phyloP scores from a whole-genome alignment of 2,113 vertebrate species.

The Gadus macrocephalus region DNA sequence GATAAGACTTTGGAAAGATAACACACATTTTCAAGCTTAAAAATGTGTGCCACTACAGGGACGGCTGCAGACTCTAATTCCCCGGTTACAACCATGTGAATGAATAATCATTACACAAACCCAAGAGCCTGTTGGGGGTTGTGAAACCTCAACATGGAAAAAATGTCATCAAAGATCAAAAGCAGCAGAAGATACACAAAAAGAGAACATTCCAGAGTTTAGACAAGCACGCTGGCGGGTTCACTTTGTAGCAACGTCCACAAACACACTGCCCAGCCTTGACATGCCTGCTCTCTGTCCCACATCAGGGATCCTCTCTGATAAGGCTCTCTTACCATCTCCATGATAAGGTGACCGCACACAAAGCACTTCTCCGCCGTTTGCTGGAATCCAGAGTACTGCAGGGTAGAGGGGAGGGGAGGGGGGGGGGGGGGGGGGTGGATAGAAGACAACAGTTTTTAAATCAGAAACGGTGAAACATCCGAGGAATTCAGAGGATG shows the following conservation, averaged over 20 bases:
- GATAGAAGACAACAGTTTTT: neutral
- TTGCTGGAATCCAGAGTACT: slow-evolving; percentile 99
- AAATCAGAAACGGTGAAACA: neutral
- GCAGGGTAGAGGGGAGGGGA: slow-evolving; percentile 29
- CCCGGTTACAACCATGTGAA: too few relatives aligned
- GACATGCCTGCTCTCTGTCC: neutral
- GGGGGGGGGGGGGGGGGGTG: too few relatives aligned
- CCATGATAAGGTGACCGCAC: slow-evolving; percentile 99
- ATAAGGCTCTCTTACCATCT: slow-evolving; percentile 87
- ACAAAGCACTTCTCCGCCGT: slow-evolving; percentile 98
- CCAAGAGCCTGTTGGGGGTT: too few relatives aligned
- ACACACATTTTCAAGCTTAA: too few relatives aligned
- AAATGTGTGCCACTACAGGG: too few relatives aligned
- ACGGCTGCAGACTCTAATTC: too few relatives aligned
- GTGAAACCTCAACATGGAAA: too few relatives aligned
- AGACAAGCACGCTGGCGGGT: neutral
- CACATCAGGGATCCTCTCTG: neutral
- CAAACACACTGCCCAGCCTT: neutral
- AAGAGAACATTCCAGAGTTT: neutral
- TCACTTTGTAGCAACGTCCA: neutral
- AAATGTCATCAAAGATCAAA: too few relatives aligned
- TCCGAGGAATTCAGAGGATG: neutral
- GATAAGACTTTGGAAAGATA: neutral
- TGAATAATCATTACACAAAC: too few relatives aligned
- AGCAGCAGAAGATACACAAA: neutral